phyloP scores from a whole-genome alignment of 2,113 vertebrate genomes.

The Brachirus orientalis region DNA sequence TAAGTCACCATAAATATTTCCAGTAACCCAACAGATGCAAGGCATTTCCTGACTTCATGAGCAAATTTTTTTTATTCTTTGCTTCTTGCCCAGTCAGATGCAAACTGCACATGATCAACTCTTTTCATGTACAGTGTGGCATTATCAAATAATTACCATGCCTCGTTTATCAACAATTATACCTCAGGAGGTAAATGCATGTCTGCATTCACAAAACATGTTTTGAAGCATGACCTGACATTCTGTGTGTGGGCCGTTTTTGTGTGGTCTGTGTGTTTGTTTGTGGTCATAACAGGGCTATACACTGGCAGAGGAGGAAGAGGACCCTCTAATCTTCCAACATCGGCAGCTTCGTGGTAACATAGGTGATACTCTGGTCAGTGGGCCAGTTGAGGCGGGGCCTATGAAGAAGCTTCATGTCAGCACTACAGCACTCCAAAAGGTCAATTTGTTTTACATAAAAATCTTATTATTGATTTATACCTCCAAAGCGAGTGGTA shows the following conservation, averaged over 20 bases:
- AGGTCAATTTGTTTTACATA: constrained; percentile 76
- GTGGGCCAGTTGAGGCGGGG: constrained; percentile 91
- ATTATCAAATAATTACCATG: constrained; percentile 24
- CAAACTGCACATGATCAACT: constrained; percentile 11
- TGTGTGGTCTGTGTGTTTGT: constrained; percentile 24
- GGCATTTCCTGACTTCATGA: no score
- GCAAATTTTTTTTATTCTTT: no score
- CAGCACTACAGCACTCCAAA: constrained; percentile 98
- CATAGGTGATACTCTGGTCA: constrained; percentile 88
- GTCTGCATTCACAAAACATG: constrained; percentile 40
- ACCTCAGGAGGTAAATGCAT: constrained; percentile 42
- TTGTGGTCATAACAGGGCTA: constrained; percentile 86
- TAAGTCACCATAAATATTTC: not conserved
- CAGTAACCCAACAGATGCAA: no score
- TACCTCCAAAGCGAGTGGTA: no score
- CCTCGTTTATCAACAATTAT: constrained; percentile 54
- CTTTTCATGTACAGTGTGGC: constrained; percentile 9
- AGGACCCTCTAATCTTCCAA: constrained; percentile 95
- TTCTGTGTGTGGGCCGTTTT: constrained; percentile 56
- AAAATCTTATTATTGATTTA: no score
- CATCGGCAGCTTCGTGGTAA: constrained; percentile 89
- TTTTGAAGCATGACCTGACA: constrained; percentile 24
- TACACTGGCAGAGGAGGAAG: constrained; percentile 96
- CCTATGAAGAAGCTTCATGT: constrained; percentile 99
- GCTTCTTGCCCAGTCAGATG: no score